Percentiles rank a stretch among this genome's conserved stretches.
These are phyloP conservation scores for Caloenas nicobarica DNA, from an alignment of 2,113 vertebrate species.

Conservation along the genomic window DNA sequence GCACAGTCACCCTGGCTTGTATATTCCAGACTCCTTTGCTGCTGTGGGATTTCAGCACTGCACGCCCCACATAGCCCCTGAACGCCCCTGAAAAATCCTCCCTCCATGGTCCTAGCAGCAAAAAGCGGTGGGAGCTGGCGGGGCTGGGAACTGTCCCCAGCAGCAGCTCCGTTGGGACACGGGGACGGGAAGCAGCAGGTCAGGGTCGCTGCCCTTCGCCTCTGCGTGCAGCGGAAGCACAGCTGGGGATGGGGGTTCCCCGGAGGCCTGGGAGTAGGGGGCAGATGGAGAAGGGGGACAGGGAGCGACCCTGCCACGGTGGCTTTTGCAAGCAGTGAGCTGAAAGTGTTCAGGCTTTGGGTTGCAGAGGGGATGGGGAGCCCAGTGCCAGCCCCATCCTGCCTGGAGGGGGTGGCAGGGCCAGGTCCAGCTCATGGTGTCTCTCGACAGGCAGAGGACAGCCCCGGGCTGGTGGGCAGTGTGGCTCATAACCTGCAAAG, in stretches of 20 bases:
- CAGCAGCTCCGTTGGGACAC: background rate
- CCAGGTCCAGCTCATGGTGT: background rate
- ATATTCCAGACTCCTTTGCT: background rate
- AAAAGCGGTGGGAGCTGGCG: accelerated
- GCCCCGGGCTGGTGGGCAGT: slow-evolving; percentile 49
- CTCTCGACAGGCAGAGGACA: slow-evolving; percentile 5
- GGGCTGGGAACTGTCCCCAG: background rate
- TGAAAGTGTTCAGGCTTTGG: background rate
- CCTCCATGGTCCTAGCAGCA: accelerated
- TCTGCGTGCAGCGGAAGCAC: background rate
- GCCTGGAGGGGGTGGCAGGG: background rate
- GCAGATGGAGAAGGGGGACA: accelerated
- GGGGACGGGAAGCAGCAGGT: background rate
- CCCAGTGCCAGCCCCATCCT: background rate
- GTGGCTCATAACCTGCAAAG: slow-evolving; percentile 67
- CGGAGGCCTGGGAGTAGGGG: background rate
- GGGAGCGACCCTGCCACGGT: background rate
- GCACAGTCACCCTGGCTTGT: background rate
- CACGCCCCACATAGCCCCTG: background rate
- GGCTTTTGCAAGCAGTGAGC: background rate
- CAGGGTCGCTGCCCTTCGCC: background rate
- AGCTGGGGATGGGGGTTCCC: background rate
- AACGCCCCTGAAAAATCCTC: background rate
- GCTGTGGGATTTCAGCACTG: background rate
- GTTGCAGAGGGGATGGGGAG: background rate